Evolutionary conservation across 2,113 vertebrate genomes (phyloP).

Genomic region (Trematomus loennbergii): DNA sequence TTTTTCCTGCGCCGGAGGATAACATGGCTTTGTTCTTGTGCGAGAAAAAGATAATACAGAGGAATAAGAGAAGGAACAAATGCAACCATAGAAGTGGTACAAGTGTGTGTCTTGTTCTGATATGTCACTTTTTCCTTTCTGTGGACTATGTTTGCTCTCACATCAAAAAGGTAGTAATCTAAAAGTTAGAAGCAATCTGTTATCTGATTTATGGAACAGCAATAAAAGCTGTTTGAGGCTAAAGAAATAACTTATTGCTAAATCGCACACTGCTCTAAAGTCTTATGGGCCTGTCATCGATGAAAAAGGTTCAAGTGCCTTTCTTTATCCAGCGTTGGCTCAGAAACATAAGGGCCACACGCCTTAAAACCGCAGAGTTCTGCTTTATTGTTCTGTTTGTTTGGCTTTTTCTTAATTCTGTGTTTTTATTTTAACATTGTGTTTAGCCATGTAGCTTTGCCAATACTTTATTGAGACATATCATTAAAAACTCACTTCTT

Average conservation of each 20-base stretch:
- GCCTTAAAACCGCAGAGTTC: neutral
- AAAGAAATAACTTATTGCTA: neutral
- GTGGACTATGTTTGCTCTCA: neutral
- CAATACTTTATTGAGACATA: neutral
- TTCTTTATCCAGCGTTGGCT: constrained; percentile 6
- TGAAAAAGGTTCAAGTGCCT: constrained; percentile 21
- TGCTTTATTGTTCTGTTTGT: constrained; percentile 20
- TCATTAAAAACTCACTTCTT: no score
- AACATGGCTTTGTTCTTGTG: neutral
- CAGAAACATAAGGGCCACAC: constrained; percentile 13
- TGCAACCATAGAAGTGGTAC: neutral
- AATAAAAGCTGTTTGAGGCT: neutral
- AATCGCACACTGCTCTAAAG: constrained; percentile 5
- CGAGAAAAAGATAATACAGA: neutral
- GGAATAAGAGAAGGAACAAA: neutral
- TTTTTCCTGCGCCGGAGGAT: neutral
- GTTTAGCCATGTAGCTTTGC: neutral
- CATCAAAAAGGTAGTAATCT: neutral
- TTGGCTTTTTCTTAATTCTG: neutral
- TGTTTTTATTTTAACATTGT: neutral
- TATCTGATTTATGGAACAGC: constrained; percentile 30
- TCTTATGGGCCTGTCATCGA: constrained; percentile 22
- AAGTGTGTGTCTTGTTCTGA: neutral
- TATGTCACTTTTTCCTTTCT: neutral
- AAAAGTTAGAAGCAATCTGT: constrained; percentile 17